Base-by-base conservation (phyloP, 1,140 invertebrate genomes). In the Atta colombica region DNA sequence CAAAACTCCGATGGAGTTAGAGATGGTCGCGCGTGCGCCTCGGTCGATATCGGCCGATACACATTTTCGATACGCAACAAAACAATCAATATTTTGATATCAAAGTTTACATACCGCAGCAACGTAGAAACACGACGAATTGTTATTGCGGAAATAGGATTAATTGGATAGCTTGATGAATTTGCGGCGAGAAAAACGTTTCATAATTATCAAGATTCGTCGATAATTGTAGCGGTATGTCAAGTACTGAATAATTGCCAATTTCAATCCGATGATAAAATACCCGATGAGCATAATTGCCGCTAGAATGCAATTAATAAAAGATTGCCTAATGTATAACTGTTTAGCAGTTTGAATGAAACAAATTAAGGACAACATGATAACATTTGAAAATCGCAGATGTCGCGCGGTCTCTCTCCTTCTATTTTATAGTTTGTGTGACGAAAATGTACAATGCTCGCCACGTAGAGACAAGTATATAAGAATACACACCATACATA, bases 41-140 rank as follows among this genome's bases (percentile, higher is more conserved):
- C 39, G 21, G 31, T 7, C 10, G 12, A 0, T 1, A 10, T 14
- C 49, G 39, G 12, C 14, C 7, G 51, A 12, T 14, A 21, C 31
- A 31, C 31, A 28, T 58, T 45, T 68, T 75, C 55, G 12, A 45
- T 51, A 53, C 72, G 69, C 60, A 75, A 53, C 21, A 45, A 60
- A 72, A 75, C 69, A 84, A 82, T 82, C 80, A 71, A 89, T 86
- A 89, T 89, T 89, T 81, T 71, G 84, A 82, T 74, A 74, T 61
- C 16, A 7, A 84, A 75, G 69, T 84, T 75, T 84, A 58, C 80
- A 63, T 63, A 61, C 69, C 55, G 28, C 69, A 69, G 61, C 68
- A 82, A 61, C 35, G 16, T 31, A 63, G 55, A 61, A 31, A 74
- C 35, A n/a, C 69, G 69, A 61, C 35, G 18, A 72, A 74, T 74